Evolutionary conservation across 2,113 vertebrate species (phyloP), one percentile per base, ranked within the genome.

Genomic region (Cyanoliseus patagonus): DNA sequence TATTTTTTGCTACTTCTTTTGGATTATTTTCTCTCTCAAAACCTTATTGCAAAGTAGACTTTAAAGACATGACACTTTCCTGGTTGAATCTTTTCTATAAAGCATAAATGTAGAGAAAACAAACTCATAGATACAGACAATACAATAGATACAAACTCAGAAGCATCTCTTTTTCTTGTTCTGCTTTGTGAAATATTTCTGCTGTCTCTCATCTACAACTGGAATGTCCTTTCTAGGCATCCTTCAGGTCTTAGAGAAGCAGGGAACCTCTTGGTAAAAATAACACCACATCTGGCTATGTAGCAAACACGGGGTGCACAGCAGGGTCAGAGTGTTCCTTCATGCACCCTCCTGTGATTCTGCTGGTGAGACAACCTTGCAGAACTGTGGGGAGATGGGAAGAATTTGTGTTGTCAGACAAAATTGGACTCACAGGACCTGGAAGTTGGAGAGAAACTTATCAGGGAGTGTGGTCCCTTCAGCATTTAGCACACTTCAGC

Each of bases 251-350:
- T 23, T 67, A 51, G 46, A 67, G 47, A 47, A 33, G 15, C 41
- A 53, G 46, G 51, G 69, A 70, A 41, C 22, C 31, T 64, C 35
- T 68, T 42, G 35, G 30, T 86, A 22, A 37, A 59, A 35, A 24
- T 20, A 81, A 7, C 12, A 25, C 49, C 3, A 0, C 2, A 0
- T 15, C 19, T 85, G 67, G 25, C 67, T 35, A 17, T 14, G 22
- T 28, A 37, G 64, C 64, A 72, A 67, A 67, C 7, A 9, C 8
- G 30, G 41, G 7, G 22, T 5, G 7, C 20, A 8, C 13, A 33
- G 37, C 37, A 47, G 42, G 16, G 41, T 68, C 72, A 10, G 1
- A 35, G 27, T 13, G 31, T 53, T 63, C 41, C 44, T 37, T 1
- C 9, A 3, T n/a, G 69, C 72, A 51, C 33, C 28, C 11, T 57